phyloP scores from a whole-genome alignment of 2,113 vertebrate genomes.

The Ceyx cyanopectus region DNA sequence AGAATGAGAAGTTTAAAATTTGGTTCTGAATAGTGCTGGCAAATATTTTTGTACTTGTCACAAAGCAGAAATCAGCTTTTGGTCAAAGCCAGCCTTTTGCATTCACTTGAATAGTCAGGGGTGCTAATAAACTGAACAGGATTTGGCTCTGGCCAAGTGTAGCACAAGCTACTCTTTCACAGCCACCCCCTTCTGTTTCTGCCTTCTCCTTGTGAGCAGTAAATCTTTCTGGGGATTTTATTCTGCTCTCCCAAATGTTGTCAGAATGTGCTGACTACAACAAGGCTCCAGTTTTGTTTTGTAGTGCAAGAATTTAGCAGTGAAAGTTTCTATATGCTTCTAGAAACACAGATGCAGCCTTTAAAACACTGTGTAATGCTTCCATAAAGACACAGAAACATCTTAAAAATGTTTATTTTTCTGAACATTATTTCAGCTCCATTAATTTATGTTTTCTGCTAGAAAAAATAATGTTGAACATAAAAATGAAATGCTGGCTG shows the following conservation, averaged over 20 bases:
- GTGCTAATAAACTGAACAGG: not conserved
- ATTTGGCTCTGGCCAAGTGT: not conserved
- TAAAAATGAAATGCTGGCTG: constrained; percentile 32
- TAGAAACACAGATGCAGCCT: constrained; percentile 10
- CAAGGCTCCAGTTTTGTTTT: not conserved
- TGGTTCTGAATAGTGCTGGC: not conserved
- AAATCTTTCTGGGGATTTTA: not conserved
- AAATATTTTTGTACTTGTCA: not conserved
- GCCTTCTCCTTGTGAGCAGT: not conserved
- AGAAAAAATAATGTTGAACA: not conserved
- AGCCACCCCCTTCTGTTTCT: constrained; percentile 5
- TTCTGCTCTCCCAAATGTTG: not conserved
- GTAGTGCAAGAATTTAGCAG: not conserved
- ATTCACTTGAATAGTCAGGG: not conserved
- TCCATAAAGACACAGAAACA: not conserved
- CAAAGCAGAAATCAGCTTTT: not conserved
- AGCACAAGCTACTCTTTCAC: not conserved
- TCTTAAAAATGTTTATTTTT: not conserved
- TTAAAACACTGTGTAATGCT: not conserved
- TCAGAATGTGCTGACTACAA: not conserved
- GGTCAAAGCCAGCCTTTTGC: not conserved
- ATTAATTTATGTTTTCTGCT: not conserved
- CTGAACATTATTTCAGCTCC: not conserved
- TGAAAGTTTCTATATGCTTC: not conserved
- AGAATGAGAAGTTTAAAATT: not conserved